Evolutionary conservation across 2,888 invertebrate genomes (phyloP), one percentile per base, ranked within the genome.

Genomic region (Sabatieria punctata): DNA sequence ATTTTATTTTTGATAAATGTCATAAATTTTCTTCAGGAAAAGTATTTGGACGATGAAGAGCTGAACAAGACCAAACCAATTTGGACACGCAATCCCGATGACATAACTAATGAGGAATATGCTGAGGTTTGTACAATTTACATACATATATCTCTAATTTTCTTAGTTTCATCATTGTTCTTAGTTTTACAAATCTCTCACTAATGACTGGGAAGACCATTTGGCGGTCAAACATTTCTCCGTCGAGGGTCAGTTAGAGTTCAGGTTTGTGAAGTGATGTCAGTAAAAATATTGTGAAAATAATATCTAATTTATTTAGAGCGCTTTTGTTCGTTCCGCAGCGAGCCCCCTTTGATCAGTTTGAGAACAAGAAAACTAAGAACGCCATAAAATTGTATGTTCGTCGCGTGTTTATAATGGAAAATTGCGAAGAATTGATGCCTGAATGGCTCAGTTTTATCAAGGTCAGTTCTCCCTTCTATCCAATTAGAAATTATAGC

Each of bases 321-420:
- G 72, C 72, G 44, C 63, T 73, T 27, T 62, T 73, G 49, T 73
- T 70, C 57, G 65, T 71, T 19, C 73, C 73, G 38, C 70, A 69
- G 54, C 63, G 73, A 43, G 73, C 73, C 45, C 95, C 95, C 22
- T 95, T 95, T 67, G 95, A 97, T 71, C 76, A 97, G 41, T 97
- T 97, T 57, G 95, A 97, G 66, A 93, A 89, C 73, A 86, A 86
- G 71, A 95, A 93, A 70, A 81, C 84, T 67, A 89, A 91, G 75
- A 95, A 95, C 73, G 89, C 91, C 74, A 95, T 97, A 65, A 97
- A 97, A 65, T 68, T 95, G 64, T 95, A 97, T 58, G 95, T 97
- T 0, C 78, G 95, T 45, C 76, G 95, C 52, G 95, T 97, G 1
- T 97, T 97, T 76, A 97, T 97, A 70, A 95, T 95, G 93, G 95